Evolutionary conservation across 92 coral and sea anemone species (phyloP).

Genomic region (Chrysogorgia sp.): DNA sequence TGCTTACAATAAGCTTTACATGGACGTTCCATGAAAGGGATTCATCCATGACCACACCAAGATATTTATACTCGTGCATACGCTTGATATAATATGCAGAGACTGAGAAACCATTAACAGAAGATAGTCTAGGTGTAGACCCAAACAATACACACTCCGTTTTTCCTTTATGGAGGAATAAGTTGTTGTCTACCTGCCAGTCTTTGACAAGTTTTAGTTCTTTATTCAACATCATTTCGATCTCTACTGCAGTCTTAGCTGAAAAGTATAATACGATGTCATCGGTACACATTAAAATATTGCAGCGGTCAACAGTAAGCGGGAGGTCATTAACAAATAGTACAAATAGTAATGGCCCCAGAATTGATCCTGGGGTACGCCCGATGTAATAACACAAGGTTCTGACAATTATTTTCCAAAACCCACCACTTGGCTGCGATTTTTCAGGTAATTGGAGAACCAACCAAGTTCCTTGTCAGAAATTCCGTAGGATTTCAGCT

Average conservation of each 20-base stretch:
- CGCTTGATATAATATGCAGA: slow-evolving; percentile 32
- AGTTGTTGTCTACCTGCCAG: background rate
- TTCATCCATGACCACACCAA: slow-evolving; percentile 43
- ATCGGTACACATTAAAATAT: slow-evolving; percentile 46
- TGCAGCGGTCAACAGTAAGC: slow-evolving; percentile 9
- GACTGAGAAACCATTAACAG: slow-evolving; percentile 31
- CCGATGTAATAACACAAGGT: slow-evolving; percentile 35
- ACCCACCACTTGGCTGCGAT: slow-evolving; percentile 43
- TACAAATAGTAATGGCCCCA: slow-evolving; percentile 59
- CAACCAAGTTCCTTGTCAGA: slow-evolving; percentile 31
- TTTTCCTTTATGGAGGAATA: slow-evolving; percentile 1
- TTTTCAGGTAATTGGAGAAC: slow-evolving; percentile 46
- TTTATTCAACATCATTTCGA: slow-evolving; percentile 2
- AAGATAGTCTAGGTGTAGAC: slow-evolving; percentile 39
- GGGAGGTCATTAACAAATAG: slow-evolving; percentile 51
- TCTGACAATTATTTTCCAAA: slow-evolving; percentile 33
- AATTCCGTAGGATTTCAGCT: slow-evolving; percentile 47
- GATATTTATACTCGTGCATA: slow-evolving; percentile 34
- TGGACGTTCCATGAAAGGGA: slow-evolving; percentile 44
- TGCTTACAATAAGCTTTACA: slow-evolving; percentile 13
- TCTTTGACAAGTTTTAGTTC: background rate
- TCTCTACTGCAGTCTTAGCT: slow-evolving; percentile 10
- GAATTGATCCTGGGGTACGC: slow-evolving; percentile 61
- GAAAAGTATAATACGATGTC: slow-evolving; percentile 33
- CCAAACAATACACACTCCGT: slow-evolving; percentile 48